Conservation (phyloP, 2,888 invertebrate species). For the Trissolcus brochymenae region DNA sequence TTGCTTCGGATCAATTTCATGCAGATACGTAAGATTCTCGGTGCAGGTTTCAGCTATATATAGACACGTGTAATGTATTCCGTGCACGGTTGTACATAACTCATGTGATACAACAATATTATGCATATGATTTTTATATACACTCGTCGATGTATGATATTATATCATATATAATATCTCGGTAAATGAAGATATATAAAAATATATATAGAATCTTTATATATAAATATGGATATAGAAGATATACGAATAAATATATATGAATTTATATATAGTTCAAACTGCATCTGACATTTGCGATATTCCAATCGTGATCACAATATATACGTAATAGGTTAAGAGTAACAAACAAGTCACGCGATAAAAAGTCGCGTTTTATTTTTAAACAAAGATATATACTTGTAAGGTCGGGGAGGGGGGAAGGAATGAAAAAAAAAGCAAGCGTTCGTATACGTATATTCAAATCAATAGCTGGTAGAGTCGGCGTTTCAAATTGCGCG, state of each 20-base stretch:
- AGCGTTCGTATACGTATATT: conserved; percentile 30
- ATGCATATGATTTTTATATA: conserved; percentile 54
- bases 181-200: conserved; percentile 33
- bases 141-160: conserved; percentile 49
- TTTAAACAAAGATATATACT: conserved; percentile 70
- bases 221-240: conserved; percentile 1
- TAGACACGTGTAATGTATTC: conserved; percentile 47
- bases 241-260: conserved; percentile 40
- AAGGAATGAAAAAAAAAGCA: conserved; percentile 10
- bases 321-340: conserved; percentile 76
- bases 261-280: conserved; percentile 52
- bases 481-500: conserved; percentile 30
- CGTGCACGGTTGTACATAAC: conserved; percentile 55
- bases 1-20: conserved; percentile 41
- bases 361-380: conserved; percentile 73
- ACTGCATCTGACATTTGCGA: conserved; percentile 53
- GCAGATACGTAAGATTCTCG: conserved; percentile 46
- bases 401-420: conserved; percentile 43
- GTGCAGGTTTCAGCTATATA: conserved; percentile 53
- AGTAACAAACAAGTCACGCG: conserved; percentile 66
- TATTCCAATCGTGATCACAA: conserved; percentile 73
- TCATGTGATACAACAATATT: conserved; percentile 56
- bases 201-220: conserved; percentile 12
- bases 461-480: conserved; percentile 33
- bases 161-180: conserved; percentile 58